These are phyloP conservation scores for Petroica traversi DNA, from an alignment of 2,113 vertebrate species.

Conservation along the genomic window DNA sequence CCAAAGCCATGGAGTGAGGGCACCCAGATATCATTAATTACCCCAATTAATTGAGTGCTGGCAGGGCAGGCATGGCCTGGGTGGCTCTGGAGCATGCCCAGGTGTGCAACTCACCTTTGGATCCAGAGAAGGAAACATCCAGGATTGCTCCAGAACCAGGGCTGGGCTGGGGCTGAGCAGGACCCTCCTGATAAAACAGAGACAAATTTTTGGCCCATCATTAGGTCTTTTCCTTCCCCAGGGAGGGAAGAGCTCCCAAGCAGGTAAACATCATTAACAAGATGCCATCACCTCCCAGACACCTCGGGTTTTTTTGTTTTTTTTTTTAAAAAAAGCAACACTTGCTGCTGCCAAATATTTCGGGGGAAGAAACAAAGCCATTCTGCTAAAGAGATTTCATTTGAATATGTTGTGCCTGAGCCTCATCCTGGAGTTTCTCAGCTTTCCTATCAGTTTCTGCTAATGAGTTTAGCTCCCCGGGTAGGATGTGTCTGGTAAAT, in stretches of 20 bases:
- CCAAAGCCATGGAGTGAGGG: not conserved
- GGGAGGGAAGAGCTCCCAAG: not conserved
- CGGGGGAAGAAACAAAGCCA: not conserved
- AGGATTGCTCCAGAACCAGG: not conserved
- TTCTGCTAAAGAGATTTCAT: not conserved
- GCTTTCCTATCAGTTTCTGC: slow-evolving; percentile 27
- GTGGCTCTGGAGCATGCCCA: not conserved
- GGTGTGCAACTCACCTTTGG: not conserved
- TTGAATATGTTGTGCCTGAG: slow-evolving; percentile 18
- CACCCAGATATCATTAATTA: slow-evolving; percentile 7
- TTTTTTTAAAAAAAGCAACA: not conserved
- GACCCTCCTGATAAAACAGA: not conserved
- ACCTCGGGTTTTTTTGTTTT: no score
- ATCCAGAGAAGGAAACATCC: accelerated
- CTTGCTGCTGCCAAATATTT: not conserved
- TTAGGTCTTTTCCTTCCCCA: not conserved
- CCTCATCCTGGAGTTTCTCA: not conserved
- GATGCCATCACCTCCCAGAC: not conserved
- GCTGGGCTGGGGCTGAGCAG: not conserved
- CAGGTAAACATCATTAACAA: not conserved
- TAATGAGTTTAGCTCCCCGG: slow-evolving; percentile 62
- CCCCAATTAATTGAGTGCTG: not conserved
- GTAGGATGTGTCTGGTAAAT: slow-evolving; percentile 51
- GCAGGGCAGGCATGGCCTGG: not conserved
- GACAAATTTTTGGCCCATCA: not conserved